Evolutionary conservation across 2,113 vertebrate genomes (phyloP).

Genomic region (Merops nubicus): DNA sequence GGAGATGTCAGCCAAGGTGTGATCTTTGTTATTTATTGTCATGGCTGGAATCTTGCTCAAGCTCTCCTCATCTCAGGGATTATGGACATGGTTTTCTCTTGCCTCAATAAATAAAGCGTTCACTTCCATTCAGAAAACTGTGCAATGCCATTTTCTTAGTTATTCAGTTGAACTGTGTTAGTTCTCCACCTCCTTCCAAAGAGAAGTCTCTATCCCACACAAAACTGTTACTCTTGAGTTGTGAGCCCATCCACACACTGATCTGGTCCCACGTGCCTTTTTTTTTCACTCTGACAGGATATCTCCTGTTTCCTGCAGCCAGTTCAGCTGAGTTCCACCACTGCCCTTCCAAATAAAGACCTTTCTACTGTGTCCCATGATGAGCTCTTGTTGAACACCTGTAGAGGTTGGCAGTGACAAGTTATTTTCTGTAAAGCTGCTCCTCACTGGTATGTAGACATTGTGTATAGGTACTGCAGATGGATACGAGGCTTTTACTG

Average conservation of each 20-base stretch:
- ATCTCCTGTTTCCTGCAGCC: neutral
- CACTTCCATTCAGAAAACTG: neutral
- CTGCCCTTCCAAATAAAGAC: neutral
- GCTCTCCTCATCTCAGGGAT: neutral
- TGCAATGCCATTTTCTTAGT: neutral
- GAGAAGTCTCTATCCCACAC: neutral
- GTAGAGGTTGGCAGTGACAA: neutral
- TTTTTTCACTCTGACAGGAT: neutral
- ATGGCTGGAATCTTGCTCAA: neutral
- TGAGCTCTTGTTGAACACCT: neutral
- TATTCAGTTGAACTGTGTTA: neutral
- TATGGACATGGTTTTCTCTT: neutral
- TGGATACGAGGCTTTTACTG: neutral
- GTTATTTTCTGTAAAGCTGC: neutral
- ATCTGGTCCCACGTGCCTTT: neutral
- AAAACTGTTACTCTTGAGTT: neutral
- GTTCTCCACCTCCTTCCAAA: neutral
- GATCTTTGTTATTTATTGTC: neutral
- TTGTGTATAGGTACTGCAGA: neutral
- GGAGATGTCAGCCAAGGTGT: rapidly evolving
- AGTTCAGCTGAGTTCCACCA: neutral
- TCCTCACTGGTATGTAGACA: neutral
- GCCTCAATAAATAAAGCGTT: neutral
- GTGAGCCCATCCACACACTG: neutral
- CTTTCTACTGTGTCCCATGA: neutral